These are phyloP conservation scores for Tenrec ecaudatus DNA, from an alignment of 2,113 vertebrate genomes.

Conservation along the genomic window DNA sequence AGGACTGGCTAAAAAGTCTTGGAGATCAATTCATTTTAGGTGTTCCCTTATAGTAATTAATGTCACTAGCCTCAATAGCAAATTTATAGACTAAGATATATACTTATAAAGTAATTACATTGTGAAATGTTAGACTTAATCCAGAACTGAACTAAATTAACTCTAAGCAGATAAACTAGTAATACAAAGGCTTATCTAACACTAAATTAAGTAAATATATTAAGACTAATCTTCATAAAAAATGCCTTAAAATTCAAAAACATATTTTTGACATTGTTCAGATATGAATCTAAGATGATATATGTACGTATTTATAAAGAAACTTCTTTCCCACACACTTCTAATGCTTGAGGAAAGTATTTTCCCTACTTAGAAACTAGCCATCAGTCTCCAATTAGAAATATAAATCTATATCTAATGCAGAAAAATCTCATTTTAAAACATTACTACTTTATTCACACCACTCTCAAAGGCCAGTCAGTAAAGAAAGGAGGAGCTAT, in stretches of 20 bases:
- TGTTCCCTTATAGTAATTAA: too few species aligned
- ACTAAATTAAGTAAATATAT: neutral
- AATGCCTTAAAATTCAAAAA: too few species aligned
- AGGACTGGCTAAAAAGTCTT: neutral
- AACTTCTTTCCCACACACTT: neutral
- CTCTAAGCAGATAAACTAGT: neutral
- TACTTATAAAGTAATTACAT: conserved; percentile 16
- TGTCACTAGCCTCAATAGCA: too few species aligned
- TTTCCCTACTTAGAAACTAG: neutral
- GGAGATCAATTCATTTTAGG: too few species aligned
- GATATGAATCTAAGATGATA: neutral
- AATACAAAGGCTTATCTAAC: neutral
- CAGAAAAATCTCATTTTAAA: neutral
- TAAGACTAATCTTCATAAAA: too few species aligned
- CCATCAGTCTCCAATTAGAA: neutral
- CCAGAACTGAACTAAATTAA: neutral
- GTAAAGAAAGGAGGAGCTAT: neutral
- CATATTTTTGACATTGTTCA: conserved; percentile 20
- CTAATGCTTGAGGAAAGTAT: neutral
- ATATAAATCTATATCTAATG: conserved; percentile 19
- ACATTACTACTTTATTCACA: neutral
- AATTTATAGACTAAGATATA: neutral
- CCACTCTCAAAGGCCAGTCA: neutral
- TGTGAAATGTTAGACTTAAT: conserved; percentile 22
- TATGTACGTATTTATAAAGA: neutral